Percentiles rank a stretch among this genome's conserved stretches.
Conservation (phyloP, 2,797 vertebrate genomes). For the Amphiprion clarkii region DNA sequence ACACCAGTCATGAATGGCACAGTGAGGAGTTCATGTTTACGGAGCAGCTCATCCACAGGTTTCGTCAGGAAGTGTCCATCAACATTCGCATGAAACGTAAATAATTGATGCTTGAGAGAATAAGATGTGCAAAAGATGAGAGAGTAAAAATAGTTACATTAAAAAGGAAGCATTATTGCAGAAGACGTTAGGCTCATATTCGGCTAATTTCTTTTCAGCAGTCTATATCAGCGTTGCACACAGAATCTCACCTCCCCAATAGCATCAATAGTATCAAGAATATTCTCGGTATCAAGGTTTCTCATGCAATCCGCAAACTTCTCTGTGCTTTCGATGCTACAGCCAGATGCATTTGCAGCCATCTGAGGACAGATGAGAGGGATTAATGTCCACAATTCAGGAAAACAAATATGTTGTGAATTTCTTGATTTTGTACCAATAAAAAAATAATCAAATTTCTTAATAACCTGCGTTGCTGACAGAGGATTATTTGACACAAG, state of each 20-base stretch:
- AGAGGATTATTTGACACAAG: conserved; percentile 34
- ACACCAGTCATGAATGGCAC: conserved; percentile 83
- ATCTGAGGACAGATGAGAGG: conserved; percentile 55
- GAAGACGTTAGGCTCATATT: background rate
- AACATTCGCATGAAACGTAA: conserved; percentile 10
- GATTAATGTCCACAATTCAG: background rate
- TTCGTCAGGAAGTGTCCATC: conserved; percentile 80
- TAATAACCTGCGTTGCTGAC: conserved; percentile 59
- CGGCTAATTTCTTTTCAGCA: background rate
- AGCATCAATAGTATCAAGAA: conserved; percentile 44
- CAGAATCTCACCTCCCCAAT: conserved; percentile 56
- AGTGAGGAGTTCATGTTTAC: conserved; percentile 69
- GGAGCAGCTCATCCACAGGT: conserved; percentile 60
- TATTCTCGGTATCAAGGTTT: conserved; percentile 48
- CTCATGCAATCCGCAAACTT: conserved; percentile 76
- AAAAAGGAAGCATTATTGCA: background rate
- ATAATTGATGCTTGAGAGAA: conserved; percentile 36
- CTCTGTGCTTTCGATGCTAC: conserved; percentile 77
- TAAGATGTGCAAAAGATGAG: background rate
- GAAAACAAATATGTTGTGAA: background rate
- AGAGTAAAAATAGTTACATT: background rate
- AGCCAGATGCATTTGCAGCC: conserved; percentile 74
- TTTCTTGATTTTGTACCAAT: background rate
- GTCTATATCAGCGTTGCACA: background rate
- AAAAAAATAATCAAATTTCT: background rate